These are phyloP conservation scores for Dinocampus coccinellae DNA, from an alignment of 2,888 invertebrate species.

Conservation along the genomic window DNA sequence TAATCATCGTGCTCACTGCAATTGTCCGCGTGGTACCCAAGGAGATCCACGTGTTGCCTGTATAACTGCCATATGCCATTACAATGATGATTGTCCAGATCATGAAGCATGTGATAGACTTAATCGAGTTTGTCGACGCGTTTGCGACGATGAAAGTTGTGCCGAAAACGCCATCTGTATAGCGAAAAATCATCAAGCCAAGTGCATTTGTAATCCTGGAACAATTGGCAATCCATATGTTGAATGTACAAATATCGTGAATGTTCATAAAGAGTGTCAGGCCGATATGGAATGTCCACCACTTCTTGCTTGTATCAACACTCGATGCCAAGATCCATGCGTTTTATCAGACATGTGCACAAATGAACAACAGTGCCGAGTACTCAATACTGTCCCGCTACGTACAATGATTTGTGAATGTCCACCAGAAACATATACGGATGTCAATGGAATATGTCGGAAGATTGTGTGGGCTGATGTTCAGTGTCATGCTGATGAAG, in stretches of 20 bases:
- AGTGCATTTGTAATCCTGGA: constrained; percentile 82
- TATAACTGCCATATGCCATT: constrained; percentile 86
- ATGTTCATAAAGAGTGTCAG: constrained; percentile 73
- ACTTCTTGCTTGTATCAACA: constrained; percentile 82
- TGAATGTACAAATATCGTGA: constrained; percentile 74
- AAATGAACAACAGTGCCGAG: constrained; percentile 82
- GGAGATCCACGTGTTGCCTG: constrained; percentile 87
- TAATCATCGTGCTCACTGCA: constrained; percentile 84
- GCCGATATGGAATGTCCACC: constrained; percentile 83
- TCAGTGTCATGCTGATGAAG: constrained; percentile 79
- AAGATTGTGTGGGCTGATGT: constrained; percentile 57
- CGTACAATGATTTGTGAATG: constrained; percentile 90
- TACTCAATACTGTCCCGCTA: constrained; percentile 83
- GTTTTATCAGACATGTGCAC: constrained; percentile 79
- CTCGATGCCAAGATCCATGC: constrained; percentile 84
- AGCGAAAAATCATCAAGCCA: constrained; percentile 81
- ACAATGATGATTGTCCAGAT: constrained; percentile 90
- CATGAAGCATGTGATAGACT: constrained; percentile 87
- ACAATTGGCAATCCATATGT: constrained; percentile 84
- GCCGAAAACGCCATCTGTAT: constrained; percentile 83
- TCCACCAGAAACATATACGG: constrained; percentile 83
- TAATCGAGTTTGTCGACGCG: constrained; percentile 85
- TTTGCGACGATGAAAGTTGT: constrained; percentile 86
- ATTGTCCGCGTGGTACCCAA: constrained; percentile 87
- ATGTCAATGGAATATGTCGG: constrained; percentile 80